A percentile compares a stretch with the other conserved stretches of the same genome.
phyloP scores from a whole-genome alignment of 2,888 invertebrate genomes.

The Idaea dimidiata region DNA sequence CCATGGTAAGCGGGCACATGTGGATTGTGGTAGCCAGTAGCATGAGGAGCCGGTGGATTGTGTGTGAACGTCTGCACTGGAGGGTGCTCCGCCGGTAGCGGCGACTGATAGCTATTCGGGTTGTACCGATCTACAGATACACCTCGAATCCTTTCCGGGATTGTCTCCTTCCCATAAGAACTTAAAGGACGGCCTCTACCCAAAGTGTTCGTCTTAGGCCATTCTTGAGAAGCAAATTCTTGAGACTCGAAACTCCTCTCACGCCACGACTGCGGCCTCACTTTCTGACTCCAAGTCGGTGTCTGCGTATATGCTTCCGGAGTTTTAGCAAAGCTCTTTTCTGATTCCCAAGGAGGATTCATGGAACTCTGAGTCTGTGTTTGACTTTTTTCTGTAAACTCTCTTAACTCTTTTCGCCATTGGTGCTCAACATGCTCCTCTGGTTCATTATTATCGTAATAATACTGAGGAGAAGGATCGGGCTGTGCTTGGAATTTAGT shows the following conservation, averaged over 20 bases:
- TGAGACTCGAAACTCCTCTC: conserved; percentile 71
- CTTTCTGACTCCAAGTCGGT: conserved; percentile 74
- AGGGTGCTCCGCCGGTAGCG: conserved; percentile 60
- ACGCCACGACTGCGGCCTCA: conserved; percentile 68
- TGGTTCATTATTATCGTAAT: conserved; percentile 70
- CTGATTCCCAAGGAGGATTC: conserved; percentile 70
- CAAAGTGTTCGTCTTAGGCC: conserved; percentile 66
- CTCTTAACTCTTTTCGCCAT: conserved; percentile 74
- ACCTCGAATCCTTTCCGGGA: conserved; percentile 63
- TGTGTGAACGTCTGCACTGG: conserved; percentile 75
- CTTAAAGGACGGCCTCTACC: conserved; percentile 70
- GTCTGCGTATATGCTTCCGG: conserved; percentile 56
- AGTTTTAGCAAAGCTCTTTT: conserved; percentile 55
- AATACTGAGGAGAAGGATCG: conserved; percentile 70
- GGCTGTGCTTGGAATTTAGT: conserved; percentile 69
- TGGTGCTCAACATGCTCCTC: conserved; percentile 64
- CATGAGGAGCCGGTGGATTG: conserved; percentile 60
- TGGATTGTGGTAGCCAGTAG: conserved; percentile 64
- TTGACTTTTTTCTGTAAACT: conserved; percentile 70
- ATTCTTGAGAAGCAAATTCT: conserved; percentile 66
- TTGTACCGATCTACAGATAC: conserved; percentile 75
- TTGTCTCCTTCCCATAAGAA: conserved; percentile 51
- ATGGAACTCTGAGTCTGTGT: conserved; percentile 54
- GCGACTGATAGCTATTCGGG: conserved; percentile 66
- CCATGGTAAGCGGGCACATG: conserved; percentile 73